A percentile compares a stretch with the other conserved stretches of the same genome.
Evolutionary conservation across 2,113 vertebrate species (phyloP).

Genomic region (Chroicocephalus ridibundus): DNA sequence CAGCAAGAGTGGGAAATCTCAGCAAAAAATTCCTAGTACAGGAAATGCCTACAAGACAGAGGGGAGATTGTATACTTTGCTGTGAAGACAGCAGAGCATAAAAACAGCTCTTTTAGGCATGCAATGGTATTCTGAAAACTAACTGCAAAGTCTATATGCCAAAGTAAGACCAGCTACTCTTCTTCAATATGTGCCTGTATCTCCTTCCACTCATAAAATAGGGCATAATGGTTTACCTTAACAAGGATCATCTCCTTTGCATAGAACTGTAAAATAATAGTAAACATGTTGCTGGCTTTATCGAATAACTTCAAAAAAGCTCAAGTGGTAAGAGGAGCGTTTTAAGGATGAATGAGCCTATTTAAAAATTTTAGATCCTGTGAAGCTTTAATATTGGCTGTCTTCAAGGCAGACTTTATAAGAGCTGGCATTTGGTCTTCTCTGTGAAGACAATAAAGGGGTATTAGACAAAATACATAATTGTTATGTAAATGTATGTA

Average conservation of each 20-base stretch:
- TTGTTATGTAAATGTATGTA: neutral
- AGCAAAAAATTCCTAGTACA: constrained; percentile 47
- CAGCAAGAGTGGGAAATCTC: constrained; percentile 42
- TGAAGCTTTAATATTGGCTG: neutral
- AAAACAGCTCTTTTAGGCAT: constrained; percentile 58
- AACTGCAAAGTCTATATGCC: neutral
- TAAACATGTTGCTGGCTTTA: neutral
- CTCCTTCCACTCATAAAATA: constrained; percentile 15
- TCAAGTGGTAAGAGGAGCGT: neutral
- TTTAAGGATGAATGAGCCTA: neutral
- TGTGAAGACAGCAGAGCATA: constrained; percentile 58
- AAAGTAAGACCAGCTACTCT: constrained; percentile 36
- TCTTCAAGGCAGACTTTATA: neutral
- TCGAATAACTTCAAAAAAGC: neutral
- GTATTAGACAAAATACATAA: neutral
- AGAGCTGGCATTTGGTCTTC: neutral
- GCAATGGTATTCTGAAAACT: constrained; percentile 49
- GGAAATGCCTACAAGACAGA: constrained; percentile 61
- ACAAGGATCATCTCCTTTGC: neutral
- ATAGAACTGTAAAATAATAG: neutral
- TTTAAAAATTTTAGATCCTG: neutral
- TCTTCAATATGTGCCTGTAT: constrained; percentile 4
- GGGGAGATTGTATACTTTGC: constrained; percentile 32
- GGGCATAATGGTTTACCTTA: neutral
- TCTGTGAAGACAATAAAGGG: neutral